These are phyloP conservation scores for Polyommatus iphigenia DNA, from an alignment of 2,888 invertebrate species.

Conservation along the genomic window DNA sequence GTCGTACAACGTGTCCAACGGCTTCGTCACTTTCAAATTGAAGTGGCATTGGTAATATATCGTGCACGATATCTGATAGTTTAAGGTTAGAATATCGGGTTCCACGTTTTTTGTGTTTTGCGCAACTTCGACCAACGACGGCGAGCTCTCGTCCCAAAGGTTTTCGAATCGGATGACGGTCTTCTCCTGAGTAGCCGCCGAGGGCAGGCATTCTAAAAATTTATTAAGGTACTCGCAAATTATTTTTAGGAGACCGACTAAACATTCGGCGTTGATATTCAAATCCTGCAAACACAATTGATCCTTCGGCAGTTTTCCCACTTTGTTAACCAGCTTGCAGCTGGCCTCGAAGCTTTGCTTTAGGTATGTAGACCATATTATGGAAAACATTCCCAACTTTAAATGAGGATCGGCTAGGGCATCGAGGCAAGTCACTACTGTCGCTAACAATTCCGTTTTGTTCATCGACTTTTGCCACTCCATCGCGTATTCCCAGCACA, in stretches of 20 bases:
- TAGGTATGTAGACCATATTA: slow-evolving; percentile 95
- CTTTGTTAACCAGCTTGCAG: slow-evolving; percentile 88
- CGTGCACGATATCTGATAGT: slow-evolving; percentile 88
- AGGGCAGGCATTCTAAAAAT: slow-evolving; percentile 67
- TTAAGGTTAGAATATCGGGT: slow-evolving; percentile 87
- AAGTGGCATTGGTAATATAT: slow-evolving; percentile 90
- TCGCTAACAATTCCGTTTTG: slow-evolving; percentile 82
- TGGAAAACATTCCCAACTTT: slow-evolving; percentile 88
- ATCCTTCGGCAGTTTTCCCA: slow-evolving; percentile 92
- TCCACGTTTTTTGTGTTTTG: slow-evolving; percentile 87
- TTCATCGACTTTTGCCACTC: slow-evolving; percentile 91
- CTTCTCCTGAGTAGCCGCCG: slow-evolving; percentile 58
- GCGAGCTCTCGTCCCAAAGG: slow-evolving; percentile 84
- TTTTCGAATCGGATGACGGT: slow-evolving; percentile 78
- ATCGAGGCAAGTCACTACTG: slow-evolving; percentile 85
- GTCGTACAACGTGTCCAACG: slow-evolving; percentile 88
- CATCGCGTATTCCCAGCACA: slow-evolving; percentile 95
- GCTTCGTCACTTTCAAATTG: slow-evolving; percentile 86
- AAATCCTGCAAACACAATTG: slow-evolving; percentile 89
- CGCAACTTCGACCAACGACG: slow-evolving; percentile 88
- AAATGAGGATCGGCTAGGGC: slow-evolving; percentile 84
- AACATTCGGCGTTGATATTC: slow-evolving; percentile 83
- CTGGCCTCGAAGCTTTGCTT: slow-evolving; percentile 88
- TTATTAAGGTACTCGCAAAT: slow-evolving; percentile 71
- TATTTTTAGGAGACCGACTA: slow-evolving; percentile 73